Evolutionary conservation across 2,797 vertebrate genomes (phyloP).

Genomic region (Phrynocephalus guinanensis): DNA sequence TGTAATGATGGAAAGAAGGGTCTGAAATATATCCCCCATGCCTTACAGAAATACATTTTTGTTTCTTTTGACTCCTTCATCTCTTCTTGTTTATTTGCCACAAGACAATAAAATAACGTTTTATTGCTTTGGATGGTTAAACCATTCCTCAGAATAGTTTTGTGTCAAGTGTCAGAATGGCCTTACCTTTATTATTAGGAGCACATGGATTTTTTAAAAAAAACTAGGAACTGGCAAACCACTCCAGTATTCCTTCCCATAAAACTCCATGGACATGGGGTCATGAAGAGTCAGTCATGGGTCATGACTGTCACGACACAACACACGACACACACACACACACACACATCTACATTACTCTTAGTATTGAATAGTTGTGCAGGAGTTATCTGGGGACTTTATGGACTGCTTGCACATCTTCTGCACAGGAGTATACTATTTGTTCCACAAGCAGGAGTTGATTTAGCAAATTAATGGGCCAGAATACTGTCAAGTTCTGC

Average conservation of each 20-base stretch:
- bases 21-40: too few species aligned
- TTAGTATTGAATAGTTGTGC: background rate
- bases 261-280: too few species aligned
- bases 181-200: background rate
- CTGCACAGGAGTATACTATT: background rate
- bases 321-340: too few species aligned
- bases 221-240: background rate
- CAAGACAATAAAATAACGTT: background rate
- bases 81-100: background rate
- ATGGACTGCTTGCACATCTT: background rate
- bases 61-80: background rate
- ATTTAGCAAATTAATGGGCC: background rate
- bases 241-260: too few species aligned
- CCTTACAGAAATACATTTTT: background rate
- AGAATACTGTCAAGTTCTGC: background rate
- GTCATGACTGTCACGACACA: too few species aligned
- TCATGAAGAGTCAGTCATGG: too few species aligned
- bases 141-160: background rate
- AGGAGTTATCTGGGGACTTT: background rate
- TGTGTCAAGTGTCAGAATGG: too few species aligned
- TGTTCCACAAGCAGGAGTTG: background rate
- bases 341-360: background rate
- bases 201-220: background rate
- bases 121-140: background rate
- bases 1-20: background rate